Base-by-base conservation (phyloP, 2,888 invertebrate genomes). In the Tenthredo distinguenda region DNA sequence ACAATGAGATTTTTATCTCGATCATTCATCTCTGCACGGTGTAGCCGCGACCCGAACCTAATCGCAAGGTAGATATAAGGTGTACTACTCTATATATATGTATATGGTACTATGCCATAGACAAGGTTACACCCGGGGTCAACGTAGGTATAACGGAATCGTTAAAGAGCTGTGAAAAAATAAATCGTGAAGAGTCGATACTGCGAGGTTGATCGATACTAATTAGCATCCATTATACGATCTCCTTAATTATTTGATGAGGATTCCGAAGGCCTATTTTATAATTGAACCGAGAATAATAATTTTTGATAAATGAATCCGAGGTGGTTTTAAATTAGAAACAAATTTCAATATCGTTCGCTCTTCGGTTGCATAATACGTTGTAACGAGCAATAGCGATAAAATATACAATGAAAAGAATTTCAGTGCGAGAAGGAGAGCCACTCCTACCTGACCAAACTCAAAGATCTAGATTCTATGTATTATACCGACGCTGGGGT, bases 371-470 rank as follows among this genome's bases (percentile, higher is more conserved):
- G 62, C 26, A 26, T 62, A 62, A 62, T 62, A 21, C 9, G 9
- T 62, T 10, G 21, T 62, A 10, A 62, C 21, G 26, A 62, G 40
- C 55, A 55, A 72, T 21, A 34, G 40, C 37, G 37, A 72, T 72
- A 37, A 71, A 71, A 15, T 74, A 43, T 34, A 55, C 55, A 77
- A 77, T 77, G 77, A 77, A 21, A 43, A 43, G 37, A 77, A 77
- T 77, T 77, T 55, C 34, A n/a, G n/a, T 74, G 40, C 18, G 40
- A 43, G 43, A 40, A n/a, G 43, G 40, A 37, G 77, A 55, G 77
- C 77, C 77, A 55, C 77, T 77, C 77, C 77, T 55, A 77, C 77
- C 77, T 77, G 77, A 77, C 50, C 77, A 55, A 77, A 77, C 34
- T 55, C 31, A 34, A 18, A 50, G 55, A 77, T 50, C 77, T 50